Conservation (phyloP, 2,113 vertebrate genomes). For the Cairina moschata region DNA sequence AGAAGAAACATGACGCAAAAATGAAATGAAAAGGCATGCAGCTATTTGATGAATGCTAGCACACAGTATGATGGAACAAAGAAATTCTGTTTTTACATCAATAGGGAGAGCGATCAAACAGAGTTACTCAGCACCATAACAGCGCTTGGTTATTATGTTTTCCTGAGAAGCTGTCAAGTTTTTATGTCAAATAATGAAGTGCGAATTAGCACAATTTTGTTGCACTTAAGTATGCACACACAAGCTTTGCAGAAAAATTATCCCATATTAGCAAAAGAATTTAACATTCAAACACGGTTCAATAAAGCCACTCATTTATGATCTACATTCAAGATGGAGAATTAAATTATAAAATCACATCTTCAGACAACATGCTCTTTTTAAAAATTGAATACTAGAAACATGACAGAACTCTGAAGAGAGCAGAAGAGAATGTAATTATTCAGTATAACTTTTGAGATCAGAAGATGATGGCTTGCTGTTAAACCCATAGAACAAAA, state of each 20-base stretch:
- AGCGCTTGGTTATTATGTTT: background rate
- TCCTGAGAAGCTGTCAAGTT: slow-evolving; percentile 1
- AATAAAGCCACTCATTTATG: background rate
- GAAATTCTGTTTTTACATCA: slow-evolving; percentile 44
- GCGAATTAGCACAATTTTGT: background rate
- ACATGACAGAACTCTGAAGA: background rate
- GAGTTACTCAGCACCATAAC: background rate
- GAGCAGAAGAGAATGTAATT: background rate
- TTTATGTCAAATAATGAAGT: background rate
- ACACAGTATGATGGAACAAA: slow-evolving; percentile 16
- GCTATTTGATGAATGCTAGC: slow-evolving; percentile 28
- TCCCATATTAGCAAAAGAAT: background rate
- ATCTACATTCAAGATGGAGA: background rate
- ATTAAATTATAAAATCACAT: background rate
- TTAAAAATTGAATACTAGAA: background rate
- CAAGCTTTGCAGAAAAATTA: background rate
- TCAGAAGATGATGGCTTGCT: background rate
- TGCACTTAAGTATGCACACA: background rate
- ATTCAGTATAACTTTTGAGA: background rate
- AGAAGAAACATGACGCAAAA: background rate
- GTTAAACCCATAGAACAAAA: background rate
- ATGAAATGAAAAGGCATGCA: background rate
- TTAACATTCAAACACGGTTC: background rate
- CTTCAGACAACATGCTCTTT: background rate
- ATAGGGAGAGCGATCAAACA: slow-evolving; percentile 16